These are phyloP conservation scores for Hippocampus zosterae DNA, from an alignment of 2,113 vertebrate genomes.

Conservation along the genomic window DNA sequence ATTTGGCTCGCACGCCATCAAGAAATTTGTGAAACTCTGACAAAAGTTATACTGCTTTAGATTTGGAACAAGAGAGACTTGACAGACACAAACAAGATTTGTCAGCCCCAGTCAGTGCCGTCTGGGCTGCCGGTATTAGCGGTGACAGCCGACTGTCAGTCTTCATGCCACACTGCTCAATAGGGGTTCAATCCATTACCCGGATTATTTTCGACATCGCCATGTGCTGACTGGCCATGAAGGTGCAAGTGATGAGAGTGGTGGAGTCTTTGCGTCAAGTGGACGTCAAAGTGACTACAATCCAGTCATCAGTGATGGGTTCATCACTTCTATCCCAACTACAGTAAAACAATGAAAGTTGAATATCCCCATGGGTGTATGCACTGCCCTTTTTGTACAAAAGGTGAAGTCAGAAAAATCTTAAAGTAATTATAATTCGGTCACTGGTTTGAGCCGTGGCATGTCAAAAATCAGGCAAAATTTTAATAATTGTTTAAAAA, in stretches of 20 bases:
- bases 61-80: conserved; percentile 42
- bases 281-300: not conserved
- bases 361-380: not conserved
- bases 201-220: conserved; percentile 57
- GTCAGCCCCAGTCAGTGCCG: conserved; percentile 46
- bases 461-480: too few relatives aligned
- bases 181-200: conserved; percentile 61
- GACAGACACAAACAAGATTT: conserved; percentile 54
- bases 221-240: conserved; percentile 21
- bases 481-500: too few relatives aligned
- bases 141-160: conserved; percentile 58
- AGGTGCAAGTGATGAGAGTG: conserved; percentile 19
- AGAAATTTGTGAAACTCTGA: conserved; percentile 4
- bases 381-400: not conserved
- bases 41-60: conserved; percentile 40
- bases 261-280: conserved; percentile 2
- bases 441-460: too few relatives aligned
- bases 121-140: conserved; percentile 46
- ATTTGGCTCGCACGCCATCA: not conserved
- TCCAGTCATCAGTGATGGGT: not conserved
- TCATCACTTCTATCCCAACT: not conserved
- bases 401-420: not conserved
- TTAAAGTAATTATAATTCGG: too few relatives aligned
- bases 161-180: conserved; percentile 52
- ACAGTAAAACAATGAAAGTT: not conserved